Base-by-base conservation (phyloP, 2,113 vertebrate species). In the Lasiurus borealis region DNA sequence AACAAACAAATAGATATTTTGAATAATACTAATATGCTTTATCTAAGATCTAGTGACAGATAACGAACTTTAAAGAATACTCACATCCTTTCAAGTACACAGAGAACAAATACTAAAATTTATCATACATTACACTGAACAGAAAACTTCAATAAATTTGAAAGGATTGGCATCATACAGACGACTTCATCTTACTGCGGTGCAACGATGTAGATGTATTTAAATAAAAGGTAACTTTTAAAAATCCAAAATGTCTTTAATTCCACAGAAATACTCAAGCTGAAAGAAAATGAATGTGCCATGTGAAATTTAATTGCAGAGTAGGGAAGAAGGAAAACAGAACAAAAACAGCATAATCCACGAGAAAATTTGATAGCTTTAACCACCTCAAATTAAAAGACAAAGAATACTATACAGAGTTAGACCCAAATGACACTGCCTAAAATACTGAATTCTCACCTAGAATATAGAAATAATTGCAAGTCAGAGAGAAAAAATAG, bases 171-270 rank as follows among this genome's bases (percentile, higher is more conserved):
- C 68, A 91, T 62, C 29, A 46, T 36, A 50, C 48, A 64, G 7
- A 48, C 7, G 59, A 69, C 3, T 69, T 73, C 40, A 73, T 34
- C 14, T 91, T 23, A 73, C 21, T 73, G 34, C 34, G 46, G 50
- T 27, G 13, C 5, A 27, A 90, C 57, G 18, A 59, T n/a, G 29
- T 90, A n/a, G 48, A 10, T 34, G 18, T 46, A 16, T 25, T 36
- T 71, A 82, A 82, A 71, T 19, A 66, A 77, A 85, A 62, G 48
- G 16, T 59, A 44, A 59, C 52, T 48, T 64, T 76, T 23, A 27
- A 89, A 52, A 89, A 59, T 14, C 27, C 34, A 77, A 76, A 92
- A 71, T 48, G 16, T 59, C 64, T 93, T 75, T 86, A 76, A 40
- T 57, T 50, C 62, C 69, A 57, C 34, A 44, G 40, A 62, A 86